These are phyloP conservation scores for Parochlus steinenii DNA, from an alignment of 2,888 invertebrate species.

Conservation along the genomic window DNA sequence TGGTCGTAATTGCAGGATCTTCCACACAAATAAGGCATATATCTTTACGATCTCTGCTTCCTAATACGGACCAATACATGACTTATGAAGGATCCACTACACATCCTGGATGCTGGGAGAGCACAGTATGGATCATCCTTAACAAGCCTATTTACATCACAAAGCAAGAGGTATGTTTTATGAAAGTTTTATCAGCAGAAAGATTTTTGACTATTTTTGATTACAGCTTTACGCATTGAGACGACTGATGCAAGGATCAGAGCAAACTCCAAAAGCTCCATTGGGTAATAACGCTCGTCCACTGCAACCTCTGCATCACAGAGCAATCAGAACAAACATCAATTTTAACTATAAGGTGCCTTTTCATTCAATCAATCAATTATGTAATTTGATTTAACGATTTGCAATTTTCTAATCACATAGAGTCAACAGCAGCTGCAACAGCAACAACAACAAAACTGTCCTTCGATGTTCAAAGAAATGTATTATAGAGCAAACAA, in stretches of 20 bases:
- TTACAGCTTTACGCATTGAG: slow-evolving; percentile 70
- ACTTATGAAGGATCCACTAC: slow-evolving; percentile 97
- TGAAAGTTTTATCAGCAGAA: background rate
- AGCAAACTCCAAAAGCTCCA: slow-evolving; percentile 72
- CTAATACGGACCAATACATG: slow-evolving; percentile 86
- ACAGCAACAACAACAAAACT: slow-evolving; percentile 52
- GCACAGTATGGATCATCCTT: slow-evolving; percentile 96
- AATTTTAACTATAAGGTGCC: slow-evolving; percentile 46
- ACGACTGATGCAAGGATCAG: slow-evolving; percentile 78
- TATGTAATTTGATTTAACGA: slow-evolving; percentile 4
- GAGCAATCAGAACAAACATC: slow-evolving; percentile 92
- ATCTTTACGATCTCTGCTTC: slow-evolving; percentile 71
- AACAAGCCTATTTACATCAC: slow-evolving; percentile 97
- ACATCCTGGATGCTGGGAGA: slow-evolving; percentile 97
- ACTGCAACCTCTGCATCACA: slow-evolving; percentile 78
- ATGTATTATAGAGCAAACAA: slow-evolving; percentile 68
- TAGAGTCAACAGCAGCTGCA: background rate
- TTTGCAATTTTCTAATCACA: background rate
- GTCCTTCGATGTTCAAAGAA: slow-evolving; percentile 78
- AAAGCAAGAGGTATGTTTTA: slow-evolving; percentile 64
- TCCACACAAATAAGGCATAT: slow-evolving; percentile 69
- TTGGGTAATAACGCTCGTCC: slow-evolving; percentile 90
- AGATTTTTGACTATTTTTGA: background rate
- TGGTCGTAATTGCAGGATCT: slow-evolving; percentile 60
- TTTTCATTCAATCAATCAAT: background rate